Evolutionary conservation across 1,140 invertebrate species (phyloP), one percentile per base, ranked within the genome.

Genomic region (Bombyx mandarina): DNA sequence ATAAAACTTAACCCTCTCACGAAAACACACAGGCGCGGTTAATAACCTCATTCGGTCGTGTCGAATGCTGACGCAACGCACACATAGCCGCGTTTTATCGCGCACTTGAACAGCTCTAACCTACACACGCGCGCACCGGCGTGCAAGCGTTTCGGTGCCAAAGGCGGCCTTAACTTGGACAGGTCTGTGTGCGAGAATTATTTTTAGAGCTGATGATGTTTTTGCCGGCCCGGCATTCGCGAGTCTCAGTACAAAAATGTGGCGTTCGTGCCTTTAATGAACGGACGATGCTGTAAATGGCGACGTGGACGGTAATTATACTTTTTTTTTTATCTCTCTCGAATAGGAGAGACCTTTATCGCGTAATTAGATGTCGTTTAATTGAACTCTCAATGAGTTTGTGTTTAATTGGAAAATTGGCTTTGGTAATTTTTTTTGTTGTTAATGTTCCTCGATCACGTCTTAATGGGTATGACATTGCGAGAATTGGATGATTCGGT

Each of bases 131-230:
- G 60, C 50, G 57, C 18, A 52, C 26, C 12, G 6, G 5, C 61
- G 53, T 45, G 12, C 26, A 8, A 10, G 44, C n/a, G 22, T 45
- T 57, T 52, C 63, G 62, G 57, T 60, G 61, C 57, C 58, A 57
- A 58, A 64, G 75, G 77, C 77, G 75, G 71, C 66, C 10, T 62
- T 69, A 75, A 48, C 54, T 66, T 74, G 75, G 72, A 74, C 60
- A 62, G 62, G 58, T 55, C 55, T 62, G 54, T 64, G 57, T 57
- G 12, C 26, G 53, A 44, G 56, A 58, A 60, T 62, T 84, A 84
- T 84, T 82, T 82, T 84, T 82, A 82, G 81, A 71, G 69, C 69
- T 82, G 79, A 84, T 82, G 79, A 52, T 69, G 72, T 77, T 79
- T 70, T 75, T 72, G 69, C 71, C 58, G 58, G 63, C 61, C 62